phyloP scores from a whole-genome alignment of 2,888 invertebrate species.

The Sthenelais limicola region DNA sequence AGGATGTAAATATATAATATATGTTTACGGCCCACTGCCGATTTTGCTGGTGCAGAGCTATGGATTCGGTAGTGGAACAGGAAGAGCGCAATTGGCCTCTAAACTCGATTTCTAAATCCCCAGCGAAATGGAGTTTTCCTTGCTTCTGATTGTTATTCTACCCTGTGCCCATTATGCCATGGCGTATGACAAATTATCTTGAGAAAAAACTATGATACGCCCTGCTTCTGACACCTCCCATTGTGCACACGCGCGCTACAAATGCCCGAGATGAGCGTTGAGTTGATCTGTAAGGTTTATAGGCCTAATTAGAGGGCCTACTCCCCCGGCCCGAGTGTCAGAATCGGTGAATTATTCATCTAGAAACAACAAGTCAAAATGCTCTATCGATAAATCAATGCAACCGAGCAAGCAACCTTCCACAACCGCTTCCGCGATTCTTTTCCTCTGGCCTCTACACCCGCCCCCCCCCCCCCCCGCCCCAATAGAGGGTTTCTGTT shows the following conservation, averaged over 20 bases:
- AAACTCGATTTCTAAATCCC: constrained; percentile 24
- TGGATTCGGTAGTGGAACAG: too few species aligned
- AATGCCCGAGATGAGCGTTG: background rate
- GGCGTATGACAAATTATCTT: background rate
- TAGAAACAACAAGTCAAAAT: constrained; percentile 16
- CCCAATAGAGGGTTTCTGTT: too few species aligned
- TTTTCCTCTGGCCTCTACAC: background rate
- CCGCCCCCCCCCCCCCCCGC: too few species aligned
- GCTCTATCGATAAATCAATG: constrained; percentile 29
- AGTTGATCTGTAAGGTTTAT: background rate
- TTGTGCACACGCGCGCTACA: background rate
- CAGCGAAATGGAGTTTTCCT: constrained; percentile 9
- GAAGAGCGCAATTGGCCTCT: too few species aligned
- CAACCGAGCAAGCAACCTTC: too few species aligned
- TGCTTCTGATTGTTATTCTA: background rate
- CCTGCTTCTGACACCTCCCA: background rate
- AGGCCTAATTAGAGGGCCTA: constrained; percentile 30
- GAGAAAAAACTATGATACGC: background rate
- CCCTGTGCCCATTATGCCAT: background rate
- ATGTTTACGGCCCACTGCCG: too few species aligned
- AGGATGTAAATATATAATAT: too few species aligned
- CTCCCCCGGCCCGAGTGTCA: constrained; percentile 1
- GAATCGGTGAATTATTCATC: constrained; percentile 30
- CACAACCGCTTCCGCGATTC: too few species aligned
- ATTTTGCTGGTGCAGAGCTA: too few species aligned